Evolutionary conservation across 2,113 vertebrate species (phyloP).

Genomic region (Myocastor coypus): DNA sequence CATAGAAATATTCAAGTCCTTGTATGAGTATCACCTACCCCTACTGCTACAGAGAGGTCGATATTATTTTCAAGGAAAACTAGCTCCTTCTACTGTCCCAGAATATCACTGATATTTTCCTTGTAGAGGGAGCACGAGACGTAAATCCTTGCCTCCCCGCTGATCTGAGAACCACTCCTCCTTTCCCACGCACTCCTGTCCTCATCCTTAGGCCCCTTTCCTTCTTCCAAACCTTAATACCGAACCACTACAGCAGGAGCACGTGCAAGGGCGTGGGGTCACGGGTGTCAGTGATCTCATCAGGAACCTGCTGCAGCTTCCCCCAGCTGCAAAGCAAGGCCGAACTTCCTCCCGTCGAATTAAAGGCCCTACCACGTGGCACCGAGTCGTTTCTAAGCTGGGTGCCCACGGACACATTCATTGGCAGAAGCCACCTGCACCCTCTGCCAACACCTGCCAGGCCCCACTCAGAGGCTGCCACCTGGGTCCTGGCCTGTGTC

Average conservation of each 20-base stretch:
- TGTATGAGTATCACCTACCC: neutral
- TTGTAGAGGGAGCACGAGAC: neutral
- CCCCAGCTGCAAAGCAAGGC: neutral
- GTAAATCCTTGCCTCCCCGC: neutral
- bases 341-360: neutral
- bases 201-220: neutral
- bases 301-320: neutral
- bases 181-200: neutral
- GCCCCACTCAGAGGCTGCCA: neutral
- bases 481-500: neutral
- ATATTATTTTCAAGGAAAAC: slow-evolving; percentile 4
- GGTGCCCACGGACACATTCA: neutral
- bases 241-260: neutral
- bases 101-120: neutral
- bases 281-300: neutral
- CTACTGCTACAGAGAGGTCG: neutral
- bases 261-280: neutral
- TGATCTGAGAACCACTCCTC: neutral
- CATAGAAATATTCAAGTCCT: slow-evolving; percentile 25
- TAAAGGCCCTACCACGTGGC: neutral
- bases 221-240: neutral
- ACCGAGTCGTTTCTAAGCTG: neutral
- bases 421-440: neutral
- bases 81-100: neutral
- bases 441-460: neutral